Base-by-base conservation (phyloP, 2,113 vertebrate genomes). In the Tachuris rubrigastra region DNA sequence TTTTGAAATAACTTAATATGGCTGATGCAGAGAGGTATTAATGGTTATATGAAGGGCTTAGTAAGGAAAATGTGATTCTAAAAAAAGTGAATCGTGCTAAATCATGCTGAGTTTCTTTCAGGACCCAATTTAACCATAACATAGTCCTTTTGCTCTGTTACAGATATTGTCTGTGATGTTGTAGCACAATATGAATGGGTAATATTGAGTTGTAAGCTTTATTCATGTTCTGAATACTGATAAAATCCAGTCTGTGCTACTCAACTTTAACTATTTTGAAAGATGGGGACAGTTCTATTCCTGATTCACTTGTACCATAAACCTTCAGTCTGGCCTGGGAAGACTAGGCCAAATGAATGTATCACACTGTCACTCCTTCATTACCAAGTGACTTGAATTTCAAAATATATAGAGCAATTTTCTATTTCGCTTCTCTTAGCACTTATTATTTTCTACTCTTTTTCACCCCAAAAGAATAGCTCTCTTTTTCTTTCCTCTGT, bases 221-320 rank as follows among this genome's bases (percentile, higher is more conserved):
- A 49, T 63, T 96, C 2, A 3, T 5, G 1, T 87, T 50, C n/a
- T 66, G n/a, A 81, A 12, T 55, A 31, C 28, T 84, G 65, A 73
- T 17, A 22, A 67, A 81, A 47, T 93, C 33, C 22, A 49, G 0
- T 50, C 39, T 53, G 6, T 46, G 59, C 28, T 84, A 31, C 16
- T 7, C 1, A 8, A 1, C 23, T 81, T 55, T 31, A 84, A 14
- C n/a, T 13, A 0, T 35, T 5, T 33, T 55, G 59, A 44, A 66
- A 25, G 33, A 37, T 31, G 15, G 10, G n/a, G 28, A 33, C n/a
- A 55, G 55, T 81, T 18, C 35, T 18, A 7, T 59, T 84, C 55
- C 33, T 69, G 39, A 55, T 55, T 78, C 33, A 39, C 23, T 67
- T 53, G 18, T 53, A 22, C 56, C 6, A 4, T 50, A 63, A 71